Conservation (phyloP, 2,888 invertebrate species). For the Cheilosia impressa region DNA sequence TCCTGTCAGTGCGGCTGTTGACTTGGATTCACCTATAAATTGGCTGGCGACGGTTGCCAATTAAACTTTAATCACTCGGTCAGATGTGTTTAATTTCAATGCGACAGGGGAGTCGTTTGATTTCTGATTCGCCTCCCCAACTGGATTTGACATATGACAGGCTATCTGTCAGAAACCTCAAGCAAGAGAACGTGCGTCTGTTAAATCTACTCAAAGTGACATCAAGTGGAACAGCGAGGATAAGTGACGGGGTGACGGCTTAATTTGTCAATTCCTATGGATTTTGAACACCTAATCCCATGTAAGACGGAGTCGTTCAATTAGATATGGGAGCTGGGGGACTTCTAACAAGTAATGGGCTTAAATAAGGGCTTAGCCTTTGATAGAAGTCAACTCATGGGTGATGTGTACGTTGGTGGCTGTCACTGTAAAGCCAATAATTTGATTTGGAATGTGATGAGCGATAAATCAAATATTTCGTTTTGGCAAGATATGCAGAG, state of each 20-base stretch:
- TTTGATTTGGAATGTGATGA: slow-evolving; percentile 18
- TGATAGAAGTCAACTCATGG: slow-evolving; percentile 1
- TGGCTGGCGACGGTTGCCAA: slow-evolving; percentile 28
- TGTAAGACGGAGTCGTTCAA: slow-evolving; percentile 29
- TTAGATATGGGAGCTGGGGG: neutral
- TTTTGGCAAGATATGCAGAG: neutral
- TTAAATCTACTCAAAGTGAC: slow-evolving; percentile 46
- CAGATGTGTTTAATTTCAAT: slow-evolving; percentile 51
- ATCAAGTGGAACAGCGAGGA: slow-evolving; percentile 62
- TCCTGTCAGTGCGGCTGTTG: slow-evolving; percentile 57
- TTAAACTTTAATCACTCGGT: slow-evolving; percentile 68
- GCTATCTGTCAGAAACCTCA: slow-evolving; percentile 45
- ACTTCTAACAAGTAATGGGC: slow-evolving; percentile 2
- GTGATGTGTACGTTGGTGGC: slow-evolving; percentile 1
- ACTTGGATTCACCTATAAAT: slow-evolving; percentile 57
- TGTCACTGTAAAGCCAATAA: slow-evolving; percentile 16
- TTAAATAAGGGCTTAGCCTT: slow-evolving; percentile 18
- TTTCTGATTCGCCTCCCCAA: slow-evolving; percentile 39
- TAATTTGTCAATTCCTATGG: slow-evolving; percentile 67
- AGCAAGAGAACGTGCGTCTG: slow-evolving; percentile 26
- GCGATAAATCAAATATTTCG: slow-evolving; percentile 35
- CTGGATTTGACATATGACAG: slow-evolving; percentile 61
- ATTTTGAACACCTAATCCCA: slow-evolving; percentile 57
- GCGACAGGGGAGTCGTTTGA: slow-evolving; percentile 15
- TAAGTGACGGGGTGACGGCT: slow-evolving; percentile 44